A percentile compares a stretch with the other conserved stretches of the same genome.
Conservation (phyloP, 2,797 vertebrate species). For the Macropodus opercularis region DNA sequence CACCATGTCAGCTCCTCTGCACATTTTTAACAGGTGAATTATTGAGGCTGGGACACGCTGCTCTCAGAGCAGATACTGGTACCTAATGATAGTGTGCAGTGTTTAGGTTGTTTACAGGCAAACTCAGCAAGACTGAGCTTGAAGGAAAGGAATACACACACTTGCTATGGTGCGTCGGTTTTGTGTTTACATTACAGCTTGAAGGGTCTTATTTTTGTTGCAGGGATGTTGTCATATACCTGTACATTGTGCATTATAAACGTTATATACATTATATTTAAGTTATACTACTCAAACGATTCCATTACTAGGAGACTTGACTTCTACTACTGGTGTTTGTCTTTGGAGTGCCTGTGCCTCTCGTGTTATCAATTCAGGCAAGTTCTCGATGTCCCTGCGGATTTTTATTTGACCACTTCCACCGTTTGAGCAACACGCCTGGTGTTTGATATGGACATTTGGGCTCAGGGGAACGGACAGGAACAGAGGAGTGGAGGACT, state of each 20-base stretch:
- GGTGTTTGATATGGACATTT: conserved; percentile 49
- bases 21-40: conserved; percentile 31
- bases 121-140: conserved; percentile 12
- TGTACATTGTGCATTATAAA: too few relatives aligned
- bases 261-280: background rate
- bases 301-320: background rate
- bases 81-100: conserved; percentile 17
- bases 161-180: conserved; percentile 1
- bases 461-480: conserved; percentile 38
- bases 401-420: conserved; percentile 45
- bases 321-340: conserved; percentile 4
- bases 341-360: conserved; percentile 17
- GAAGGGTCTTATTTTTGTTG: background rate
- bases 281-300: background rate
- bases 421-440: conserved; percentile 36
- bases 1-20: conserved; percentile 42
- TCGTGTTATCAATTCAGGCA: conserved; percentile 46
- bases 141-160: background rate
- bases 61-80: conserved; percentile 30
- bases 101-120: conserved; percentile 26
- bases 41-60: conserved; percentile 41
- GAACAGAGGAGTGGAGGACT: conserved; percentile 43
- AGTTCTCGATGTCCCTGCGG: conserved; percentile 19
- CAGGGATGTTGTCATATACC: conserved; percentile 12
- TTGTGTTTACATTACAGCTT: conserved; percentile 12